These are phyloP conservation scores for Sylvia borin DNA, from an alignment of 2,797 vertebrate genomes.

Conservation along the genomic window DNA sequence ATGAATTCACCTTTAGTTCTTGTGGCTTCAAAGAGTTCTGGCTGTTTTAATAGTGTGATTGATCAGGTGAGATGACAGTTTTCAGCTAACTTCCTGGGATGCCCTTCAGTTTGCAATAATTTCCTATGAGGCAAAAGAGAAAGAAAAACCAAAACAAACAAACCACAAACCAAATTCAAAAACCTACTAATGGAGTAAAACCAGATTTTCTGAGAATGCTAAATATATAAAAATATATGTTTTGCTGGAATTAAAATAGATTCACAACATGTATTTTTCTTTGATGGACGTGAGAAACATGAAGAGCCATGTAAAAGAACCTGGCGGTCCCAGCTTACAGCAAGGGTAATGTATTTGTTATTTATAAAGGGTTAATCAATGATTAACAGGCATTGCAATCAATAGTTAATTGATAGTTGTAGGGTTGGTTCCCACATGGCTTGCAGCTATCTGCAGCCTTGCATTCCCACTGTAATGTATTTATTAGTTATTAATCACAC, in stretches of 20 bases:
- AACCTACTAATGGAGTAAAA: background rate
- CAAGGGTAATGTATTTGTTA: background rate
- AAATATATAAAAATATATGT: background rate
- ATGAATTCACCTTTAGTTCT: background rate
- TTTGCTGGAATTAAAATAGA: background rate
- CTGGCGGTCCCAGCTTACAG: background rate
- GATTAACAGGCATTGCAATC: conserved; percentile 15
- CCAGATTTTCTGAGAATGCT: background rate
- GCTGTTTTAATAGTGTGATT: background rate
- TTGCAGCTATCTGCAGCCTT: conserved; percentile 2
- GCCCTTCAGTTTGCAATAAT: background rate
- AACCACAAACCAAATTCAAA: background rate
- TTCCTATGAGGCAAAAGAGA: background rate
- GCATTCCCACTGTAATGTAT: background rate
- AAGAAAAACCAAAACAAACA: background rate
- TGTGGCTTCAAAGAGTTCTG: background rate
- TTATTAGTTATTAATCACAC: conserved; percentile 16
- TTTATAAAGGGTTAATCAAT: conserved; percentile 34
- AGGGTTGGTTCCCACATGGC: background rate
- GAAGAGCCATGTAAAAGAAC: background rate
- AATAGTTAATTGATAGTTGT: conserved; percentile 36
- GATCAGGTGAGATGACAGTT: background rate
- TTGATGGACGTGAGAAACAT: background rate
- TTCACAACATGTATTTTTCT: background rate
- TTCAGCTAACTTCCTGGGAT: background rate